phyloP scores from a whole-genome alignment of 2,113 vertebrate species.

The Centropristis striata region DNA sequence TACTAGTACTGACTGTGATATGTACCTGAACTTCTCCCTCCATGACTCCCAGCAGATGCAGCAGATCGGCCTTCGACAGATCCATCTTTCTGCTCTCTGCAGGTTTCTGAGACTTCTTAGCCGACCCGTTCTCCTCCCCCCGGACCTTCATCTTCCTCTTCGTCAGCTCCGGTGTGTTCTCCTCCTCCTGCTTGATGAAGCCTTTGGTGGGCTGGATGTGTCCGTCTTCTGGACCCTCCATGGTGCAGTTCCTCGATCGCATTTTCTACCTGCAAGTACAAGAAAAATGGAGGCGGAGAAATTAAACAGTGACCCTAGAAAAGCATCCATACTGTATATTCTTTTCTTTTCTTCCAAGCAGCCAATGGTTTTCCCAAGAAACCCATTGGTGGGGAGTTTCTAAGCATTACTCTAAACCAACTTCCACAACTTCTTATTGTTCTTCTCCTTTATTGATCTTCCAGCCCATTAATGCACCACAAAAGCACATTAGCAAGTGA shows the following conservation, averaged over 20 bases:
- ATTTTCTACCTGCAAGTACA: slow-evolving; percentile 87
- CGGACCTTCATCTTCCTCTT: slow-evolving; percentile 69
- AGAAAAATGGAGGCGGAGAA: neutral
- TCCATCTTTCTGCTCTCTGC: slow-evolving; percentile 82
- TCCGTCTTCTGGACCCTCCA: slow-evolving; percentile 87
- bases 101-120: slow-evolving; percentile 83
- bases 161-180: slow-evolving; percentile 49
- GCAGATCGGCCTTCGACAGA: slow-evolving; percentile 90
- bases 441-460: neutral
- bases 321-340: neutral
- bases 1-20: no score
- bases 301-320: neutral
- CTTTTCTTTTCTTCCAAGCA: no score
- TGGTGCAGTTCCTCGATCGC: slow-evolving; percentile 91
- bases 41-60: slow-evolving; percentile 95
- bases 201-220: slow-evolving; percentile 81
- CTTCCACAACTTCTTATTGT: neutral
- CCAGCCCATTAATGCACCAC: neutral
- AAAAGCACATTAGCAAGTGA: slow-evolving; percentile 9
- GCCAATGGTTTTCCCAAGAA: neutral
- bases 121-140: slow-evolving; percentile 64
- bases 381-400: neutral
- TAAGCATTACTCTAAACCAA: neutral
- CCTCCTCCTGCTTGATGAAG: slow-evolving; percentile 70
- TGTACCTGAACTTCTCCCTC: slow-evolving; percentile 96